A percentile compares a stretch with the other conserved stretches of the same genome.
phyloP scores from a whole-genome alignment of 2,113 vertebrate genomes.

The Bambusicola thoracicus region DNA sequence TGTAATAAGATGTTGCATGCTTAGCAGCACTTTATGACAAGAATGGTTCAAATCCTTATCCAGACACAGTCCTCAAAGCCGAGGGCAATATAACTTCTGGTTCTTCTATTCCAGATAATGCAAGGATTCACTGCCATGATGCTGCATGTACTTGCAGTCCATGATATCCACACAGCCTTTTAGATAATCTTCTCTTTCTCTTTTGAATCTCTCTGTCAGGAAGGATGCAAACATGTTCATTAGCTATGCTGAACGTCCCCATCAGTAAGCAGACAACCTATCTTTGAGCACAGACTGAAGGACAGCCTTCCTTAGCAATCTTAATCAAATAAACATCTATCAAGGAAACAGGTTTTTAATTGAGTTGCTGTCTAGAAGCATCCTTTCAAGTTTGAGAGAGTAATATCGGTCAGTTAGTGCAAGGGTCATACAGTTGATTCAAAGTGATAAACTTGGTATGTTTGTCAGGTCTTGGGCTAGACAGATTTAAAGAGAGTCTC shows the following conservation, averaged over 20 bases:
- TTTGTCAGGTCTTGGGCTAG: background rate
- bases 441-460: background rate
- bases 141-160: background rate
- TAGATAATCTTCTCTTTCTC: background rate
- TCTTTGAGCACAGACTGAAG: background rate
- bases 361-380: background rate
- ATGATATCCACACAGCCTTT: background rate
- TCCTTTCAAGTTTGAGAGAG: background rate
- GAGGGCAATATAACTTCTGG: background rate
- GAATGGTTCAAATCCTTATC: background rate
- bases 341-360: conserved; percentile 3
- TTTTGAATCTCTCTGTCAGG: background rate
- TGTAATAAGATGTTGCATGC: background rate
- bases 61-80: background rate
- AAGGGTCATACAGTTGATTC: background rate
- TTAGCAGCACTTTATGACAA: background rate
- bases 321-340: conserved; percentile 21
- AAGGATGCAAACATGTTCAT: background rate
- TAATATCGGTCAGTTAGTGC: background rate
- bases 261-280: background rate
- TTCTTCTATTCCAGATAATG: background rate
- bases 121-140: background rate
- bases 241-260: background rate
- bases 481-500: background rate
- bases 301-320: background rate